Base-by-base conservation (phyloP, 2,888 invertebrate species). In the Epirrhoe alternata region DNA sequence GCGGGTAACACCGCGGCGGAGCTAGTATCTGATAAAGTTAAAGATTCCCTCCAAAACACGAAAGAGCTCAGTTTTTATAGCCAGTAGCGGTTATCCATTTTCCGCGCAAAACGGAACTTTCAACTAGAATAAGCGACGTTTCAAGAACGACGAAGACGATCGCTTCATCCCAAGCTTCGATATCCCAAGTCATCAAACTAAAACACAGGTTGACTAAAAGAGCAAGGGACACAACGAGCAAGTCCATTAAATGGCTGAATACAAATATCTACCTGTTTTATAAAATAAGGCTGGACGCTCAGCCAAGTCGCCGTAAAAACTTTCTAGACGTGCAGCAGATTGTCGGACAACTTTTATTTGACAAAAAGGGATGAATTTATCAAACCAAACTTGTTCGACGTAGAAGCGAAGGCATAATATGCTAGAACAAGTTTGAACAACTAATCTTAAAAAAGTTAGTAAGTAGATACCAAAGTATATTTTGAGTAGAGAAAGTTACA, bases 251-350 rank as follows among this genome's bases (percentile, higher is more conserved):
- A 12, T 38, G 12, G 38, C 38, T 38, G 1, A 10, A 42, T 12
- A 42, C 38, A 42, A 42, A 42, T 42, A 42, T 12, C 38, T 42
- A 12, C 38, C 38, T 24, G 24, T 24, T 24, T 8, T 42, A 12
- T 12, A 42, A 12, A 42, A 42, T 42, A 42, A 12, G 12, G 38
- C 38, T 54, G 45, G 17, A 59, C 38, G 49, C 56, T 55, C 38
- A 55, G 49, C 60, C 59, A 64, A 62, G 58, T 56, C 45, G 61
- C 50, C 33, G 35, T 59, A 54, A 49, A 58, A 64, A 61, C 58
- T 68, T 64, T 64, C 54, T 60, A 63, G 63, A 60, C 56, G 31
- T 38, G 58, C 59, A 63, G 51, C 58, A 57, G 51, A 56, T 56
- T 55, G 49, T 30, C 5, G n/a, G 6, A 16, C 24, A 47, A 62